Conservation (phyloP, 2,113 vertebrate genomes). For the Saguinus midas region DNA sequence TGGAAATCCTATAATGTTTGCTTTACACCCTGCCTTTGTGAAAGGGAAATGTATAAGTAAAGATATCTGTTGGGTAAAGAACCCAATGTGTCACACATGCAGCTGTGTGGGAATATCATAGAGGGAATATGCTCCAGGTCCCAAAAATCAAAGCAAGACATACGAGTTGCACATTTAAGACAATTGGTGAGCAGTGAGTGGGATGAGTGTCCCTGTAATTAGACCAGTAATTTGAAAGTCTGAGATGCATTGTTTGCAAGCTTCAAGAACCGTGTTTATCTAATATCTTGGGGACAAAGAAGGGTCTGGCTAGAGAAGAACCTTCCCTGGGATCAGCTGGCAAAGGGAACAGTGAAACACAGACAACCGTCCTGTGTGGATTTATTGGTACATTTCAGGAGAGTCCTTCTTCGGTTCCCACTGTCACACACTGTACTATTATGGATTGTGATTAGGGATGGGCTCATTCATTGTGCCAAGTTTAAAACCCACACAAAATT, state of each 20-base stretch:
- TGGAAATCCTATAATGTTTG: background rate
- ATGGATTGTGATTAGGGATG: constrained; percentile 74
- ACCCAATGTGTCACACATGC: background rate
- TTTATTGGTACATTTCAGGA: constrained; percentile 65
- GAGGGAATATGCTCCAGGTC: background rate
- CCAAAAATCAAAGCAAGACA: background rate
- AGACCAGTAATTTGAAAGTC: background rate
- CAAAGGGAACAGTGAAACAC: background rate
- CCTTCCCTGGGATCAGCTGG: background rate
- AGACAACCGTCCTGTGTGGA: background rate
- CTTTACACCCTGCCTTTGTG: background rate
- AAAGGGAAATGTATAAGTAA: background rate
- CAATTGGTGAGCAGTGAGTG: background rate
- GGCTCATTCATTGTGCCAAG: constrained; percentile 72
- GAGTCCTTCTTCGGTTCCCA: constrained; percentile 56
- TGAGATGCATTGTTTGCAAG: background rate
- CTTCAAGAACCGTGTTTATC: background rate
- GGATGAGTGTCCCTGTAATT: background rate
- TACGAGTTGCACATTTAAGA: background rate
- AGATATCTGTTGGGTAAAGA: background rate
- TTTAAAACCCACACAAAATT: constrained; percentile 79
- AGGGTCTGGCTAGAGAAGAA: background rate
- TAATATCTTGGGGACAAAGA: background rate
- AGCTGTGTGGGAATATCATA: background rate
- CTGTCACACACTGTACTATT: constrained; percentile 70